Percentiles rank a stretch among this genome's conserved stretches.
Evolutionary conservation across 2,113 vertebrate species (phyloP).

Genomic region (Xiphias gladius): DNA sequence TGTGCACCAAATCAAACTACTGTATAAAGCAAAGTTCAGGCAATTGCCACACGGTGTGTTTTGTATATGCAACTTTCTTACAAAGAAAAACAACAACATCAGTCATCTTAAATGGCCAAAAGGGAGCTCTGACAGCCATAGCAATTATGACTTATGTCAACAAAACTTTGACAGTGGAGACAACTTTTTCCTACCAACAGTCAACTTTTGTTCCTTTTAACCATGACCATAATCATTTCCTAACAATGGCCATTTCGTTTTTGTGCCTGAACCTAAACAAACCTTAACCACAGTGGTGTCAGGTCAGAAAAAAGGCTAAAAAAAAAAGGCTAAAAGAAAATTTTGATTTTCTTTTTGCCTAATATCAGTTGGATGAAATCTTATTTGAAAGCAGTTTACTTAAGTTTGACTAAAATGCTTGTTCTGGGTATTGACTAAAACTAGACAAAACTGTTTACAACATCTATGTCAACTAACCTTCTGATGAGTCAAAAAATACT

Average conservation of each 20-base stretch:
- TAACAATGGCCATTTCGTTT: neutral
- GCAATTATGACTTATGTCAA: conserved; percentile 9
- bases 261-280: neutral
- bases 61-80: neutral
- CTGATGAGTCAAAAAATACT: neutral
- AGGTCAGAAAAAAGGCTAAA: neutral
- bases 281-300: neutral
- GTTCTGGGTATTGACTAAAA: neutral
- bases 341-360: no score
- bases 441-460: neutral
- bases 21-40: conserved; percentile 49
- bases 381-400: neutral
- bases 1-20: conserved; percentile 63
- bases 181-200: neutral
- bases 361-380: no score
- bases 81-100: neutral
- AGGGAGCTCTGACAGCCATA: neutral
- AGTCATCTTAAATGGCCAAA: neutral
- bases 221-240: no score
- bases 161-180: no score
- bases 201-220: no score
- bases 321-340: no score
- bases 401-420: neutral
- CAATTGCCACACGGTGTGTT: conserved; percentile 14
- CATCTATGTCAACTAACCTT: neutral